A percentile compares a stretch with the other conserved stretches of the same genome.
Evolutionary conservation across 2,888 invertebrate genomes (phyloP).

Genomic region (Agrotis puta): DNA sequence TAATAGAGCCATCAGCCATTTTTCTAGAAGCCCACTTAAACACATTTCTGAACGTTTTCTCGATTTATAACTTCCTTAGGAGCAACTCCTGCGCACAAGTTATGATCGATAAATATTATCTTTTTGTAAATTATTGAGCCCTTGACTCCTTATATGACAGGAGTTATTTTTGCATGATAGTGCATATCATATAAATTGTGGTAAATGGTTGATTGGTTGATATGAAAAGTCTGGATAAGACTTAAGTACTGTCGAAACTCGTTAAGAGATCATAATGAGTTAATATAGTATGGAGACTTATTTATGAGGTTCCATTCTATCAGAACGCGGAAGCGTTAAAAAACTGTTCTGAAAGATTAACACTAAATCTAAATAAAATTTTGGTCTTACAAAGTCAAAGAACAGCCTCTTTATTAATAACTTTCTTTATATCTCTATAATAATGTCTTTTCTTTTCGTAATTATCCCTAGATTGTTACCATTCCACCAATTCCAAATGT

Average conservation of each 20-base stretch:
- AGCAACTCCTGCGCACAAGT: constrained; percentile 34
- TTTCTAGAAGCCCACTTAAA: constrained; percentile 8
- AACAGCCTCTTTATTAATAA: no score
- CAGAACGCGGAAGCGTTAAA: no score
- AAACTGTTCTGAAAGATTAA: no score
- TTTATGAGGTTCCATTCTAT: background rate
- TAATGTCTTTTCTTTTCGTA: no score
- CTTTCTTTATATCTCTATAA: no score
- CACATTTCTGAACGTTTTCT: constrained; percentile 29
- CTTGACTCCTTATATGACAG: constrained; percentile 30
- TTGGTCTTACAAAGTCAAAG: no score
- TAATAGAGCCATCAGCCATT: constrained; percentile 38
- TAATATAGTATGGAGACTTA: background rate
- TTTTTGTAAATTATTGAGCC: constrained; percentile 30
- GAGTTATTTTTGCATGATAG: constrained; percentile 32
- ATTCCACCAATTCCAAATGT: no score
- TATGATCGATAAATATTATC: constrained; percentile 53
- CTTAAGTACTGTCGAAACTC: background rate
- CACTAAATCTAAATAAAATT: no score
- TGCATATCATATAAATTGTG: constrained; percentile 16
- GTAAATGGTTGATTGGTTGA: constrained; percentile 8
- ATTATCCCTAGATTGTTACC: no score
- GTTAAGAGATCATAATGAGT: background rate
- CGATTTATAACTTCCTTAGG: constrained; percentile 35
- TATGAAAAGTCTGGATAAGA: constrained; percentile 1